Conservation (phyloP, 2,888 invertebrate genomes). For the Synergus gifuensis region DNA sequence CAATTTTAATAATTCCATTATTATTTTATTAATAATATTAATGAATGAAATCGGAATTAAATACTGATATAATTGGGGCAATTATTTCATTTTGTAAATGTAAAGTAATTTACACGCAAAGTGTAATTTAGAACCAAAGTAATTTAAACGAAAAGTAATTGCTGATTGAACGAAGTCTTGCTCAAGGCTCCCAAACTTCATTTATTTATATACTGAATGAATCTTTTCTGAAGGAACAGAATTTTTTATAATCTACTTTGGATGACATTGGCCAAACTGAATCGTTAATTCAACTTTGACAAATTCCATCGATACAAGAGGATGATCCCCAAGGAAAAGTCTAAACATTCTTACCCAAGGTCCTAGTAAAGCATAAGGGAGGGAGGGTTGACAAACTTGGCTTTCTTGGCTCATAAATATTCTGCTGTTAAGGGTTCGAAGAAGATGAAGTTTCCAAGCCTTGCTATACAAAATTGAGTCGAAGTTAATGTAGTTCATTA, state of each 20-base stretch:
- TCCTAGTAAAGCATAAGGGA: background rate
- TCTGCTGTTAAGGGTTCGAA: background rate
- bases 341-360: background rate
- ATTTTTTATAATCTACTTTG: background rate
- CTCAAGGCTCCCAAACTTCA: background rate
- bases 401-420: background rate
- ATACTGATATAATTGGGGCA: background rate
- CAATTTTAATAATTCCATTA: too few relatives aligned
- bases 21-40: background rate
- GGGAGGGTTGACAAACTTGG: background rate
- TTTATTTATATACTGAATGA: background rate
- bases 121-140: too few relatives aligned
- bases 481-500: background rate
- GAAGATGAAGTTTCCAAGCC: background rate
- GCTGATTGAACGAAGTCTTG: background rate
- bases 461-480: background rate
- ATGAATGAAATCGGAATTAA: background rate
- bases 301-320: background rate
- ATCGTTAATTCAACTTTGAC: background rate
- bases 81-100: background rate
- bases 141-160: background rate
- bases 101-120: too few relatives aligned
- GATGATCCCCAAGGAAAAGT: background rate
- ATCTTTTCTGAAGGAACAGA: background rate
- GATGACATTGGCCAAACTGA: background rate